Evolutionary conservation across 2,888 invertebrate species (phyloP), one percentile per base, ranked within the genome.

Genomic region (Drosophila picticornis): DNA sequence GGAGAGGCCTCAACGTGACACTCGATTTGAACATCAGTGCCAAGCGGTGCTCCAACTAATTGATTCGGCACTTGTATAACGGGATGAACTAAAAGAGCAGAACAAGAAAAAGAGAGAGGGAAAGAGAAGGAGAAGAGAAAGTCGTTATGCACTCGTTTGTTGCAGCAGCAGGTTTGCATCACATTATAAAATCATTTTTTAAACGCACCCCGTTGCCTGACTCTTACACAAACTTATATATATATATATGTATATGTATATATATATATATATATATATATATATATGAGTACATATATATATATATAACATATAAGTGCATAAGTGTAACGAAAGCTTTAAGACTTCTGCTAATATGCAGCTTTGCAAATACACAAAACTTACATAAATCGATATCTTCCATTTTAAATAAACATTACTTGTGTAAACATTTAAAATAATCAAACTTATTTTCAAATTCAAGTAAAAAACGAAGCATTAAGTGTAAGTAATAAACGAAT

Each of bases 1-100:
- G 98, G 98, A 78, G 96, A 98, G 56, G 98, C 97, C 94, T 98
- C 97, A 75, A 98, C 97, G 94, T 96, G 96, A 94, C 98, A 98
- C 94, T 97, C 97, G 81, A 98, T 94, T 36, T 96, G 96, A 91
- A 98, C 97, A 94, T 97, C 97, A 78, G 97, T 97, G 79, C 96
- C 96, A 86, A 97, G 94, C 68, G 97, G 97, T 74, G 97, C 97
- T 31, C 97, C 97, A 75, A 98, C 97, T 92, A 98, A 95, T 94
- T 98, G 98, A 94, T 97, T 98, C 67, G 98, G 98, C 77, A 98
- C 97, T 94, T 97, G 97, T 92, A 98, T 97, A 90, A 97, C 96
- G 22, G 98, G 98, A 92, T 97, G 96, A 95, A 98, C 98, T 98
- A 95, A 66, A 92, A 90, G 36, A 65, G 34, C 56, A 38, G 25